Percentiles rank a stretch among this genome's conserved stretches.
Evolutionary conservation across 2,797 vertebrate species (phyloP).

Genomic region (Oreortyx pictus): DNA sequence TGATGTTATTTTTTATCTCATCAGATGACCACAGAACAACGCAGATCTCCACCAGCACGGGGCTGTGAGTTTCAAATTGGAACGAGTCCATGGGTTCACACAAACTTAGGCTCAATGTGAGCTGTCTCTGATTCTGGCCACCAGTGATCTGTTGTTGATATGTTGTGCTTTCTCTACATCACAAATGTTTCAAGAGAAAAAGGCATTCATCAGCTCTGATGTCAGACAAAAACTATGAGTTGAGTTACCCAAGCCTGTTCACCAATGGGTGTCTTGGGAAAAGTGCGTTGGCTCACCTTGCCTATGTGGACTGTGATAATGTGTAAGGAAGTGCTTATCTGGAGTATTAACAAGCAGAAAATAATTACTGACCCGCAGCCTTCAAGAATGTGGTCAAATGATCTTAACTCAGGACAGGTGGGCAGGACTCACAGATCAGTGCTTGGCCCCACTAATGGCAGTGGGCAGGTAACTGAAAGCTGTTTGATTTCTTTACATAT

Average conservation of each 20-base stretch:
- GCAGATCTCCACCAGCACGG: not conserved
- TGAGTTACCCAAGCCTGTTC: not conserved
- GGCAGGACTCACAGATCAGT: not conserved
- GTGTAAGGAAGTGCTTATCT: not conserved
- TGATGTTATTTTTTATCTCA: constrained; percentile 8
- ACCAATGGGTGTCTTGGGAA: not conserved
- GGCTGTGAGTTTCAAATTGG: not conserved
- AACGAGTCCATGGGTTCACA: fast-evolving
- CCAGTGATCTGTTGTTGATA: too few species aligned
- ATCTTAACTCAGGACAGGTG: not conserved
- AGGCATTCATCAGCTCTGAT: constrained; percentile 57
- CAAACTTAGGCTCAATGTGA: not conserved
- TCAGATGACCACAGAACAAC: not conserved
- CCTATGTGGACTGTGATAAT: not conserved
- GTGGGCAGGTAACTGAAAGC: not conserved
- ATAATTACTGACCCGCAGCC: not conserved
- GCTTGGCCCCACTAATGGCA: not conserved
- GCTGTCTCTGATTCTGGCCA: constrained; percentile 8
- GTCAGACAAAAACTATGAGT: constrained; percentile 40
- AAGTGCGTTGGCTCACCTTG: not conserved
- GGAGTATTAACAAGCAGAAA: constrained; percentile 23
- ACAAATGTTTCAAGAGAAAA: constrained; percentile 50
- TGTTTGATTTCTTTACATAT: not conserved
- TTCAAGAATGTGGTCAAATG: not conserved
- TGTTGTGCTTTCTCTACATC: constrained; percentile 12